Evolutionary conservation across 2,113 vertebrate genomes (phyloP).

Genomic region (Danio rerio): DNA sequence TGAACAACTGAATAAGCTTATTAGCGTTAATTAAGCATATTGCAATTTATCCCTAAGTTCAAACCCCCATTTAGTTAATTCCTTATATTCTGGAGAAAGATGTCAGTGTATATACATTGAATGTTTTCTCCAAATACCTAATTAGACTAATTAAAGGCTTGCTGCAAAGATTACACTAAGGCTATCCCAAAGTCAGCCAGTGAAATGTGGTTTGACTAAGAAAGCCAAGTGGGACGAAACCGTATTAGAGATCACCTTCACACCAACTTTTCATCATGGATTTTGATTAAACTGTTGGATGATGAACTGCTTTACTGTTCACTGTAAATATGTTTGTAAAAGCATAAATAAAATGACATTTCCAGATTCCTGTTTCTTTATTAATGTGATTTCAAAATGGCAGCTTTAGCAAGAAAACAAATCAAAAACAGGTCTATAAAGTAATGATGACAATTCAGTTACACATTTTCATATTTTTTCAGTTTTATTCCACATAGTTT

Average conservation of each 20-base stretch:
- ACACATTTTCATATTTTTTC: too few relatives aligned
- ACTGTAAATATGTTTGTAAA: constrained; percentile 56
- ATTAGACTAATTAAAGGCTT: not conserved
- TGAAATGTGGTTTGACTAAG: constrained; percentile 7
- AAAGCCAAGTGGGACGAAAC: not conserved
- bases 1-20: constrained; percentile 6
- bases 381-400: not conserved
- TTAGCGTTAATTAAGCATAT: not conserved
- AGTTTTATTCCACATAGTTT: too few relatives aligned
- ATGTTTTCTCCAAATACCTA: constrained; percentile 4
- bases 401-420: not conserved
- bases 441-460: too few relatives aligned
- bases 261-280: not conserved
- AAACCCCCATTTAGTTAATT: not conserved
- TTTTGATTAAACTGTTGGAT: not conserved
- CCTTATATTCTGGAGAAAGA: not conserved
- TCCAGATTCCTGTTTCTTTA: not conserved
- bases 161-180: not conserved
- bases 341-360: constrained; percentile 47
- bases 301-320: constrained; percentile 15
- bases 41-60: not conserved
- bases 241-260: not conserved
- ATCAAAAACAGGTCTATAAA: too few relatives aligned
- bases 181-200: constrained; percentile 10
- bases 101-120: not conserved